Conservation (phyloP, 2,797 vertebrate genomes). For the Poecilia picta region DNA sequence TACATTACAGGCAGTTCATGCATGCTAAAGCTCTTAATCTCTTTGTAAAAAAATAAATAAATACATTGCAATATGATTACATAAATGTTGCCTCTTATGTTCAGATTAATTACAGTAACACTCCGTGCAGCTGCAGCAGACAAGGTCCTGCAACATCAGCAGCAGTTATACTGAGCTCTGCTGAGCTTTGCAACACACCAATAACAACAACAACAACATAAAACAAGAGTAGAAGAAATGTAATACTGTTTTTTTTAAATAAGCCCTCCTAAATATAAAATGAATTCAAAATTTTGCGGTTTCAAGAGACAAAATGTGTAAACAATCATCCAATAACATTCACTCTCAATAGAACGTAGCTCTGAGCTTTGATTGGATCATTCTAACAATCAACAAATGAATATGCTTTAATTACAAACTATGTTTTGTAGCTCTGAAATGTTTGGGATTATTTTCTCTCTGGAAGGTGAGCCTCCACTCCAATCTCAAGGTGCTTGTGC, state of each 20-base stretch:
- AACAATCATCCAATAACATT: background rate
- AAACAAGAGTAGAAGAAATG: background rate
- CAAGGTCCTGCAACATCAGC: conserved; percentile 16
- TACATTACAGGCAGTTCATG: conserved; percentile 23
- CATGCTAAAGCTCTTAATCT: conserved; percentile 39
- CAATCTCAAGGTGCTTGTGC: background rate
- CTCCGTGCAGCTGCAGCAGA: conserved; percentile 23
- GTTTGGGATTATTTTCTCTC: background rate
- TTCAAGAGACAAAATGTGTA: background rate
- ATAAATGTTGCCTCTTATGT: conserved; percentile 41
- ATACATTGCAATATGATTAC: conserved; percentile 28
- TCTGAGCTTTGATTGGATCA: background rate
- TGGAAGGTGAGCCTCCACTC: background rate
- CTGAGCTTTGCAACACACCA: conserved; percentile 8
- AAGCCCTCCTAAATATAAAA: background rate
- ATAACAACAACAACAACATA: too few species aligned
- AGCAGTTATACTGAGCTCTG: conserved; percentile 4
- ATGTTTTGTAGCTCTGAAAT: background rate
- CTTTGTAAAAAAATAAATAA: conserved; percentile 4
- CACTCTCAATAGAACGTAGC: background rate
- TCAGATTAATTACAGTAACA: conserved; percentile 52
- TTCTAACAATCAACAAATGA: background rate
- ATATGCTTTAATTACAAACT: background rate
- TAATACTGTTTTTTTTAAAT: background rate
- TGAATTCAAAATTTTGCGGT: background rate